phyloP scores from a whole-genome alignment of 2,113 vertebrate genomes.

The Cygnus buccinator region DNA sequence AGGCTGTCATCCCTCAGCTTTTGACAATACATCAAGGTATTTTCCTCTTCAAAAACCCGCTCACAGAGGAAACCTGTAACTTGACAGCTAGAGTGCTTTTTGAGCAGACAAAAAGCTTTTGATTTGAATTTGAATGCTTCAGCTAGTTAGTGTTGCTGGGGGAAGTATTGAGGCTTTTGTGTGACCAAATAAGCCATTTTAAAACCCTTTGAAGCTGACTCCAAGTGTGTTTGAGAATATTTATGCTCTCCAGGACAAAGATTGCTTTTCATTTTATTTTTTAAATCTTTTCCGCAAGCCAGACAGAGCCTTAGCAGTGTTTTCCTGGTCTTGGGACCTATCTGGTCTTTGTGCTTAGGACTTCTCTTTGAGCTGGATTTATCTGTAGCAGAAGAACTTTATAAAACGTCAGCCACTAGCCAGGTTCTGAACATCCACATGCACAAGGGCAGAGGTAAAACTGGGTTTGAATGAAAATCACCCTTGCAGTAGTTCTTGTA shows the following conservation, averaged over 20 bases:
- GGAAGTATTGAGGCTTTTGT: not conserved
- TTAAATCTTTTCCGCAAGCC: not conserved
- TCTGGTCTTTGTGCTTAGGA: not conserved
- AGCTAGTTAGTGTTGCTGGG: not conserved
- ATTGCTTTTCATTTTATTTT: not conserved
- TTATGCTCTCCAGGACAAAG: not conserved
- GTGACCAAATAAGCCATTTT: not conserved
- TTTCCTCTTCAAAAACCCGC: not conserved
- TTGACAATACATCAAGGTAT: not conserved
- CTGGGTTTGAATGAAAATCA: not conserved
- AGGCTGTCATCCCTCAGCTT: not conserved
- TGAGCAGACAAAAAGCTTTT: not conserved
- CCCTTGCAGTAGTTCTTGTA: not conserved
- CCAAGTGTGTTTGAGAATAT: not conserved
- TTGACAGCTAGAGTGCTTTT: not conserved
- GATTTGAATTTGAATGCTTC: constrained; percentile 32
- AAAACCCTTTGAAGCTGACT: not conserved
- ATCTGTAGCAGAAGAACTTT: not conserved
- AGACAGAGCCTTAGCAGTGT: not conserved
- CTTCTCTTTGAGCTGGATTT: not conserved
- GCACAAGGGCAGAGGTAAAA: not conserved
- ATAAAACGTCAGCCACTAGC: not conserved
- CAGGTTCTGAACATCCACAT: not conserved
- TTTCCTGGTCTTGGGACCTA: not conserved
- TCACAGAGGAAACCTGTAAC: not conserved